These are phyloP conservation scores for Psammodynastes pulverulentus DNA, from an alignment of 2,113 vertebrate genomes.

Conservation along the genomic window DNA sequence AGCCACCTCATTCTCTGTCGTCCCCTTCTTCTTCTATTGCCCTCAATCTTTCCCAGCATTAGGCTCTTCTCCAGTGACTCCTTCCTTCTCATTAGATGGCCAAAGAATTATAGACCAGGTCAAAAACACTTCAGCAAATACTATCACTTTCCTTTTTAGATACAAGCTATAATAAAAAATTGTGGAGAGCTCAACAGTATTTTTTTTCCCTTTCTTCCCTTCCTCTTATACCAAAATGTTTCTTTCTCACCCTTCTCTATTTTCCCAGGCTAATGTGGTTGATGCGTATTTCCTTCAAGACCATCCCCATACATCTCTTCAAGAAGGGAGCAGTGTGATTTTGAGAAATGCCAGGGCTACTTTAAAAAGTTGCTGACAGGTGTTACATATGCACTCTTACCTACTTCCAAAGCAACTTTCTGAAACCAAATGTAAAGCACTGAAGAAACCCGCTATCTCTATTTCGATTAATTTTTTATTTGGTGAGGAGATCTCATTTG, in stretches of 20 bases:
- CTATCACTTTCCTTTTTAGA: background rate
- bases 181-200: background rate
- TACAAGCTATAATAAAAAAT: background rate
- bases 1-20: too few species aligned
- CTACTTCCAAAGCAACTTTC: background rate
- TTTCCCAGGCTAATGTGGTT: background rate
- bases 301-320: background rate
- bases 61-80: too few species aligned
- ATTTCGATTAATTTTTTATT: background rate
- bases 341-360: background rate
- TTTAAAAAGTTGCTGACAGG: background rate
- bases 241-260: background rate
- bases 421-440: background rate
- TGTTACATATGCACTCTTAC: background rate
- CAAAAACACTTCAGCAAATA: background rate
- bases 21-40: too few species aligned
- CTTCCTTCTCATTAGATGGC: too few species aligned
- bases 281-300: background rate
- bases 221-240: background rate
- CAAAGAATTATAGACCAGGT: background rate
- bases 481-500: background rate
- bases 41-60: too few species aligned
- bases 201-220: background rate
- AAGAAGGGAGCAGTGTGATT: background rate
- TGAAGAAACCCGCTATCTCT: background rate